Evolutionary conservation across 2,113 vertebrate genomes (phyloP).

Genomic region (Prochilodus magdalenae): DNA sequence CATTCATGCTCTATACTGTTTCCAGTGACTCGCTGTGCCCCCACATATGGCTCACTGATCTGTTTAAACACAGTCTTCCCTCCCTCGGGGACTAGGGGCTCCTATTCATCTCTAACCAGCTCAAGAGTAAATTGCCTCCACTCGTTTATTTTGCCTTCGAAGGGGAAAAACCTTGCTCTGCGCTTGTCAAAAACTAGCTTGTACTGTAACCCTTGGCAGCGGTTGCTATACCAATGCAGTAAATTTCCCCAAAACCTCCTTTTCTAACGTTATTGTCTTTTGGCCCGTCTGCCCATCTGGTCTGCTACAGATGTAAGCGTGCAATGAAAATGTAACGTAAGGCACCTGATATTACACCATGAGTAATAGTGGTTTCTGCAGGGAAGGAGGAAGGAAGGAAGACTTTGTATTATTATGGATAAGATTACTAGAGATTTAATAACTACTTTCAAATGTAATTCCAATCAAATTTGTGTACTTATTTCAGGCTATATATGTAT

Average conservation of each 20-base stretch:
- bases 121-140: constrained; percentile 33
- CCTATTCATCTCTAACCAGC: constrained; percentile 29
- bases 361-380: too few relatives aligned
- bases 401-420: too few relatives aligned
- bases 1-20: not conserved
- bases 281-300: not conserved
- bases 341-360: not conserved
- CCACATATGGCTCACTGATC: constrained; percentile 18
- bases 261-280: not conserved
- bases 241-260: not conserved
- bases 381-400: too few relatives aligned
- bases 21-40: not conserved
- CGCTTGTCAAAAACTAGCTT: constrained; percentile 8
- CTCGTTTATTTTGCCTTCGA: constrained; percentile 45
- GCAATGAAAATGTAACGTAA: not conserved
- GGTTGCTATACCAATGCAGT: not conserved
- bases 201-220: not conserved
- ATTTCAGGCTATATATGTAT: too few relatives aligned
- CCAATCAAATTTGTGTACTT: too few relatives aligned
- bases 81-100: constrained; percentile 1
- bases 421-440: too few relatives aligned
- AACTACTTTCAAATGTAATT: too few relatives aligned
- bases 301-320: not conserved
- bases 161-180: not conserved
- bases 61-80: constrained; percentile 35